phyloP scores from a whole-genome alignment of 1,140 invertebrate genomes.

The Drosophila erecta region DNA sequence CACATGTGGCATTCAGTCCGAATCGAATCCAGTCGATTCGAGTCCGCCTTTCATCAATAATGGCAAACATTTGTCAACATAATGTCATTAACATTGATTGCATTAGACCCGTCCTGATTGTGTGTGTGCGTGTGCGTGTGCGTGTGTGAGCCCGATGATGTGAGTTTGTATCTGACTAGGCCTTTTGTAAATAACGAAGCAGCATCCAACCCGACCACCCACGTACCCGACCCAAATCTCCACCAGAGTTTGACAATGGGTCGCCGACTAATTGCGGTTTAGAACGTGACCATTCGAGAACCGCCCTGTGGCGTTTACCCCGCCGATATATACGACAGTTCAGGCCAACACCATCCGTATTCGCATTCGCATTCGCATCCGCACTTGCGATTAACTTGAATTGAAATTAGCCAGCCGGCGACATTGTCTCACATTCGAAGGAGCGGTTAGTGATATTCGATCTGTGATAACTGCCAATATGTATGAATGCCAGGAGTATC shows the following conservation, averaged over 20 bases:
- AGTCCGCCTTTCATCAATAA: slow-evolving; percentile 74
- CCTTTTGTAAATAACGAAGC: slow-evolving; percentile 75
- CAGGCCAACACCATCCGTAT: slow-evolving; percentile 26
- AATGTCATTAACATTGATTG: slow-evolving; percentile 83
- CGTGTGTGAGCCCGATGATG: slow-evolving; percentile 36
- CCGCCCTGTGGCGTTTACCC: background rate
- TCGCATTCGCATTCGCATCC: slow-evolving; percentile 26
- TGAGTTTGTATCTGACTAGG: slow-evolving; percentile 11
- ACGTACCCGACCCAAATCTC: slow-evolving; percentile 1
- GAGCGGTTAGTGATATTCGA: slow-evolving; percentile 35
- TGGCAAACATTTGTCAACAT: slow-evolving; percentile 81
- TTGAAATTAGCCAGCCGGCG: slow-evolving; percentile 65
- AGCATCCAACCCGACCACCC: slow-evolving; percentile 15
- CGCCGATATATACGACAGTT: slow-evolving; percentile 1
- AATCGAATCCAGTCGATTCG: slow-evolving; percentile 32
- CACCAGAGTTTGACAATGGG: slow-evolving; percentile 55
- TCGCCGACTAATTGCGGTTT: slow-evolving; percentile 74
- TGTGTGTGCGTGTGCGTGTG: slow-evolving; percentile 15
- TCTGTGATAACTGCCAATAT: slow-evolving; percentile 25
- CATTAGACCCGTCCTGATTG: slow-evolving; percentile 75
- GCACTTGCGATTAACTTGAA: slow-evolving; percentile 64
- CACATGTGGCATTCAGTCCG: slow-evolving; percentile 10
- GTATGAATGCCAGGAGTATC: background rate
- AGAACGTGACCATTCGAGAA: slow-evolving; percentile 60
- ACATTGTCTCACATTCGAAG: slow-evolving; percentile 46